phyloP scores from a whole-genome alignment of 2,113 vertebrate species.

The Gracilinanus agilis region DNA sequence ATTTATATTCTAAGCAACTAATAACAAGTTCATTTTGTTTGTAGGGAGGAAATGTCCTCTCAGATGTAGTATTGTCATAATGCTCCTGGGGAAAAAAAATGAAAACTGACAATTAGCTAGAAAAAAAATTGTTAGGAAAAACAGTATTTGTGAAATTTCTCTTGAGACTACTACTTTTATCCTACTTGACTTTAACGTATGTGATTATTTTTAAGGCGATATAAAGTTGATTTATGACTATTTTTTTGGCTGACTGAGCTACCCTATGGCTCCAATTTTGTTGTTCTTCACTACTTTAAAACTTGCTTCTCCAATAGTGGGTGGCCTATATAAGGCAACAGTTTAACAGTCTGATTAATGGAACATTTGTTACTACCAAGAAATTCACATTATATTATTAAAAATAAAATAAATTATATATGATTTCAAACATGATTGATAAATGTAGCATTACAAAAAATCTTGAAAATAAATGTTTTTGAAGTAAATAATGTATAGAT shows the following conservation, averaged over 20 bases:
- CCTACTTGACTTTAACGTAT: background rate
- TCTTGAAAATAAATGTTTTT: background rate
- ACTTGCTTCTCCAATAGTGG: constrained; percentile 37
- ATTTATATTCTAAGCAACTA: background rate
- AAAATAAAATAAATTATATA: constrained; percentile 65
- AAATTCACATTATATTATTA: constrained; percentile 37
- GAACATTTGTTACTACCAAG: constrained; percentile 60
- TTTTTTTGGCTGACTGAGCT: background rate
- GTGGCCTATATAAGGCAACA: constrained; percentile 8
- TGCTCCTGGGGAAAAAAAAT: background rate
- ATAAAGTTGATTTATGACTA: background rate
- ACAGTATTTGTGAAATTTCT: background rate
- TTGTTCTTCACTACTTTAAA: background rate
- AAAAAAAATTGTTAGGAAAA: constrained; percentile 2
- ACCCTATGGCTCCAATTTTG: background rate
- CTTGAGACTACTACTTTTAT: background rate
- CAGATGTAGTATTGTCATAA: background rate
- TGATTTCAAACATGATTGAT: constrained; percentile 27
- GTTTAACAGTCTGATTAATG: constrained; percentile 65
- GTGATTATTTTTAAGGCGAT: background rate
- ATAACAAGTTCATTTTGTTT: constrained; percentile 1
- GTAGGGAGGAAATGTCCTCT: background rate
- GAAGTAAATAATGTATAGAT: background rate
- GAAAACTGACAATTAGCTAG: background rate
- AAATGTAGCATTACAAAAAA: background rate